A percentile compares a stretch with the other conserved stretches of the same genome.
These are phyloP conservation scores for Calameuta filiformis DNA, from an alignment of 2,888 invertebrate genomes.

Conservation along the genomic window DNA sequence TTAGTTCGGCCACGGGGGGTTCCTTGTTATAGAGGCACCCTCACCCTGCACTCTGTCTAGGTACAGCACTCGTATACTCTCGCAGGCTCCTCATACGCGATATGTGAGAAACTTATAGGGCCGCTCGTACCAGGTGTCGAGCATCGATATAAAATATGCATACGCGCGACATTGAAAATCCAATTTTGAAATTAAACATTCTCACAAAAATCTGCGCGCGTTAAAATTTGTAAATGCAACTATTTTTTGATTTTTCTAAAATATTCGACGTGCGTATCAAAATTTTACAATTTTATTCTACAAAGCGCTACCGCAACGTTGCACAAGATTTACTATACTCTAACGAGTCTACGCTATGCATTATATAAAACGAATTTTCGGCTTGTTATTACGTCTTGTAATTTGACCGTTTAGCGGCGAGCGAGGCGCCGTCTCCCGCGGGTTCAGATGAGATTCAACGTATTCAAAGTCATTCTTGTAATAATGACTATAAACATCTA, in stretches of 20 bases:
- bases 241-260: not conserved
- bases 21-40: slow-evolving; percentile 59
- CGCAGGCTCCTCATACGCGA: slow-evolving; percentile 29
- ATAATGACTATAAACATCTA: slow-evolving; percentile 49
- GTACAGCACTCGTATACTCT: slow-evolving; percentile 13
- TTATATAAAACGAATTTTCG: slow-evolving; percentile 11
- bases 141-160: not conserved
- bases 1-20: slow-evolving; percentile 65
- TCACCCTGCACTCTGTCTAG: slow-evolving; percentile 27
- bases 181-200: not conserved
- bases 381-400: slow-evolving; percentile 45
- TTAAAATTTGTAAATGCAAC: not conserved
- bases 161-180: not conserved
- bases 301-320: not conserved
- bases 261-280: not conserved
- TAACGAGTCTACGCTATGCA: not conserved
- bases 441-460: slow-evolving; percentile 54
- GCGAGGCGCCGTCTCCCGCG: slow-evolving; percentile 50
- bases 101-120: slow-evolving; percentile 42
- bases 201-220: not conserved
- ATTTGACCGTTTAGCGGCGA: slow-evolving; percentile 51
- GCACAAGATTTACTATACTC: not conserved
- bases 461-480: slow-evolving; percentile 61
- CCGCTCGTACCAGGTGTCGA: slow-evolving; percentile 15
- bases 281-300: not conserved